phyloP scores from a whole-genome alignment of 2,797 vertebrate species.

The Lemur catta region DNA sequence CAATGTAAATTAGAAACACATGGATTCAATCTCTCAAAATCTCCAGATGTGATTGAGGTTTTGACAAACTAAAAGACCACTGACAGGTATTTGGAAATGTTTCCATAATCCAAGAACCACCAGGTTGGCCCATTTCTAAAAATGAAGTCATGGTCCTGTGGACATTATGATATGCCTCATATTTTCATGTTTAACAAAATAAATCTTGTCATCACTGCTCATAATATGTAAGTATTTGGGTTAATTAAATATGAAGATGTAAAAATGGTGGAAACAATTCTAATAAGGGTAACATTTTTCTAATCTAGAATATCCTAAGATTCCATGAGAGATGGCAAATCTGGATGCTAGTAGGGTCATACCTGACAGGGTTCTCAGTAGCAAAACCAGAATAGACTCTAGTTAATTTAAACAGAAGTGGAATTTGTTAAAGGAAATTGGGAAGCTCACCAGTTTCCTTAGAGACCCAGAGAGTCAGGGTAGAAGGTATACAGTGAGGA shows the following conservation, averaged over 20 bases:
- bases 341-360: neutral
- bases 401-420: neutral
- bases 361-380: neutral
- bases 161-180: neutral
- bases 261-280: neutral
- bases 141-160: neutral
- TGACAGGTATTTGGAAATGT: conserved; percentile 39
- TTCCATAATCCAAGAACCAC: conserved; percentile 42
- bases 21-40: conserved; percentile 52
- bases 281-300: neutral
- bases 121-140: neutral
- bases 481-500: neutral
- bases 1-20: conserved; percentile 42
- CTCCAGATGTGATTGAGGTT: conserved; percentile 20
- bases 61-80: conserved; percentile 28
- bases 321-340: neutral
- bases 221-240: neutral
- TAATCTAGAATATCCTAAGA: neutral
- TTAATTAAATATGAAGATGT: conserved; percentile 24
- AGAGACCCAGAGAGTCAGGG: neutral
- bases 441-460: neutral
- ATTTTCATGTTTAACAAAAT: conserved; percentile 47
- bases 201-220: neutral
- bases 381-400: conserved; percentile 1
- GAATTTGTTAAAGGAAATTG: neutral